phyloP scores from a whole-genome alignment of 1,140 invertebrate genomes.

The Glossosoma conforme region DNA sequence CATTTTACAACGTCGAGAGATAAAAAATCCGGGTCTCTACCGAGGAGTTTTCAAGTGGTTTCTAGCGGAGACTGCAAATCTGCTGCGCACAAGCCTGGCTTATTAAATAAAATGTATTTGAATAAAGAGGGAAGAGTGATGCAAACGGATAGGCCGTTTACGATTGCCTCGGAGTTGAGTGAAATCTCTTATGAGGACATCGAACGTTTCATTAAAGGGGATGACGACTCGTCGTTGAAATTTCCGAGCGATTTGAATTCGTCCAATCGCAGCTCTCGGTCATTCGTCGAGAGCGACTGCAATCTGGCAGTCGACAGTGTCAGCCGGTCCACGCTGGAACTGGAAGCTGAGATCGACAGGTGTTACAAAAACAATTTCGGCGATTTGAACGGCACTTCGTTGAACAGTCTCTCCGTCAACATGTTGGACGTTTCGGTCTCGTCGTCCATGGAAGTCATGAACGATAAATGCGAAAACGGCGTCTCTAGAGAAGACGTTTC shows the following conservation, averaged over 20 bases:
- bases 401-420: slow-evolving; percentile 35
- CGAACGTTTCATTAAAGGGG: slow-evolving; percentile 50
- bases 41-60: slow-evolving; percentile 67
- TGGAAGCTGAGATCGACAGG: slow-evolving; percentile 48
- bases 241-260: slow-evolving; percentile 29
- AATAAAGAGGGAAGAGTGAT: slow-evolving; percentile 52
- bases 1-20: slow-evolving; percentile 48
- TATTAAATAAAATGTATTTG: slow-evolving; percentile 47
- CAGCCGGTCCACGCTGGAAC: slow-evolving; percentile 47
- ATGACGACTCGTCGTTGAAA: slow-evolving; percentile 53
- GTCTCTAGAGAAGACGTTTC: slow-evolving; percentile 39
- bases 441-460: slow-evolving; percentile 47
- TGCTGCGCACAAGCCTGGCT: slow-evolving; percentile 44
- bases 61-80: slow-evolving; percentile 42
- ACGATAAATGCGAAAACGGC: slow-evolving; percentile 36
- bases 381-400: slow-evolving; percentile 41
- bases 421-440: slow-evolving; percentile 41
- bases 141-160: slow-evolving; percentile 56
- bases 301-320: slow-evolving; percentile 47
- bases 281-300: slow-evolving; percentile 16
- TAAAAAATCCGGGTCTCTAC: slow-evolving; percentile 70
- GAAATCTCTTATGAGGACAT: slow-evolving; percentile 56
- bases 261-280: slow-evolving; percentile 18
- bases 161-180: slow-evolving; percentile 63
- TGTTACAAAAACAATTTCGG: slow-evolving; percentile 49